Base-by-base conservation (phyloP, 2,797 vertebrate genomes). In the Sebastes cheni region DNA sequence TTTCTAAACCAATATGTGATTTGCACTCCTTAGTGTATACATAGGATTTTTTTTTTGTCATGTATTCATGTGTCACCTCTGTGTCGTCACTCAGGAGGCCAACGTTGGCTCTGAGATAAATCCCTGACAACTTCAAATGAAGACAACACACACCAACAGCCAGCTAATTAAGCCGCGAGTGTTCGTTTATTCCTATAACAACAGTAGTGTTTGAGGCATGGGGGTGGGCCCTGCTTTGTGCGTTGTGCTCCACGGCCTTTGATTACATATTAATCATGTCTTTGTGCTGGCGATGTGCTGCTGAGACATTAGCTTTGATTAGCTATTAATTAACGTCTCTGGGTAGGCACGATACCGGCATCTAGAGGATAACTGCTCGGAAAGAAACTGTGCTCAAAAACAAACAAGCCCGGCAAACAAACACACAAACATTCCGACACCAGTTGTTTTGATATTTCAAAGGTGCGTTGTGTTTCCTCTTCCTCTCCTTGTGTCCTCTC, bases 311-410 rank as follows among this genome's bases (percentile, higher is more conserved):
- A 94, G 94, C 94, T 95, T 96, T 96, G 95, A 96, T 96, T 95
- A 96, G 94, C 95, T 96, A 96, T 96, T 96, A 96, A 96, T 96
- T 96, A 95, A 94, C 79, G 93, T 96, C 94, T 95, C 95, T 93
- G 91, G 93, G 93, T 95, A 94, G 94, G 94, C 94, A 89, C 77
- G 90, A 89, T 93, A 91, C 87, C 60, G 77, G 93, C 91, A 94
- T 95, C 94, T 93, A 86, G 95, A 95, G 95, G 93, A 94, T 93
- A 88, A 91, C 82, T 69, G 88, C 84, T 88, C 88, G 83, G 91
- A 91, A 92, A 93, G 89, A 90, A 92, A 90, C 88, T 87, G 90
- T 84, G 91, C 92, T 89, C 86, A 84, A 90, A 95, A 95, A 95
- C 92, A 96, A 94, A 95, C 91, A 95, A 93, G 95, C 93, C 85